Conservation (phyloP, 2,888 invertebrate species). For the Tinea pellionella region DNA sequence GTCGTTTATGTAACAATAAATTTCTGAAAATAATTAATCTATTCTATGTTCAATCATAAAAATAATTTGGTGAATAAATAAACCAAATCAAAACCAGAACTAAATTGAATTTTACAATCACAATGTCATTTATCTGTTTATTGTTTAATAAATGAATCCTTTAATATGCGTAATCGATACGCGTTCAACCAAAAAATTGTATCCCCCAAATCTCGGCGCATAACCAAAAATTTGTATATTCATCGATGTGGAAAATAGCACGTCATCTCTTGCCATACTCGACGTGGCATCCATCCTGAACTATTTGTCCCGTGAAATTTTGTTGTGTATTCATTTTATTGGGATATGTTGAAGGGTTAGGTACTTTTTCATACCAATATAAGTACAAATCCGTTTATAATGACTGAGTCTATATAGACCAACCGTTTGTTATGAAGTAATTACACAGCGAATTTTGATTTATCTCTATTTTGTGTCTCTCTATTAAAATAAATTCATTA, state of each 20-base stretch:
- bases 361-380: background rate
- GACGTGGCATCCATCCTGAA: slow-evolving; percentile 6
- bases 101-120: background rate
- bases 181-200: slow-evolving; percentile 6
- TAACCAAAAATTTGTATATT: slow-evolving; percentile 18
- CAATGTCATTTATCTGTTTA: background rate
- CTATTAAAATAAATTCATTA: too few relatives aligned
- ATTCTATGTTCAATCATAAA: too few relatives aligned
- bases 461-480: too few relatives aligned
- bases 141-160: background rate
- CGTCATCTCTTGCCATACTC: slow-evolving; percentile 37
- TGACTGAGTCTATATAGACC: too few relatives aligned
- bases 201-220: background rate
- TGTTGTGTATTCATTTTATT: background rate
- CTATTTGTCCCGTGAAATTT: slow-evolving; percentile 7
- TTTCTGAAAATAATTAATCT: too few relatives aligned
- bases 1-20: too few relatives aligned
- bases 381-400: too few relatives aligned
- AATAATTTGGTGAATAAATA: too few relatives aligned
- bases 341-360: background rate
- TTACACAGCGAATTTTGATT: too few relatives aligned
- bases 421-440: too few relatives aligned
- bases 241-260: slow-evolving; percentile 56
- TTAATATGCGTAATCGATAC: background rate
- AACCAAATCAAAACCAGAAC: background rate